A percentile compares a stretch with the other conserved stretches of the same genome.
phyloP scores from a whole-genome alignment of 2,113 vertebrate species.

The Ceyx margarethae region DNA sequence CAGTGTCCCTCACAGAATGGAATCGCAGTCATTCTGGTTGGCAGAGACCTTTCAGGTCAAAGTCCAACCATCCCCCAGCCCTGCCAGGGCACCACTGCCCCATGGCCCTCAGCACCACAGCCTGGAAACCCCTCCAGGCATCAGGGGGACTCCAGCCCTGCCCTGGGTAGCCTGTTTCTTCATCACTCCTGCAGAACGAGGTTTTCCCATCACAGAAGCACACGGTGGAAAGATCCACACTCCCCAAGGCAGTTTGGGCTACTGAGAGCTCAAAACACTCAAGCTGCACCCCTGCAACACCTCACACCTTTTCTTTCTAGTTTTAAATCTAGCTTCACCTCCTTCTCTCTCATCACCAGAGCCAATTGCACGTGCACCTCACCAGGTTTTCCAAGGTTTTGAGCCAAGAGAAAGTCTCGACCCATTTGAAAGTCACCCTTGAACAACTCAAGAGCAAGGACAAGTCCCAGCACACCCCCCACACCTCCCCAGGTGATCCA shows the following conservation, averaged over 20 bases:
- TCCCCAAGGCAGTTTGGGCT: neutral
- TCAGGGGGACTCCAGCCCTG: neutral
- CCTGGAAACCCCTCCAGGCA: neutral
- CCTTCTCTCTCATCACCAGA: neutral
- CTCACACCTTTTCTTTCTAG: neutral
- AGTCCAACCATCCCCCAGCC: neutral
- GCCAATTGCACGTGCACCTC: neutral
- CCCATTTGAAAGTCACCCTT: rapidly evolving
- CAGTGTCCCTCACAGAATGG: neutral
- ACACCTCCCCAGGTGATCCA: neutral
- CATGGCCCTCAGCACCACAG: neutral
- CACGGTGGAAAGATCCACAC: neutral
- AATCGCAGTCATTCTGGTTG: too few species aligned
- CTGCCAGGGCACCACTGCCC: neutral
- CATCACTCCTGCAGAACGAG: neutral
- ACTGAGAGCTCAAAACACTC: neutral
- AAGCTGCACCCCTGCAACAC: neutral
- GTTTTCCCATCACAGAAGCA: neutral
- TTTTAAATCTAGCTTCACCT: neutral
- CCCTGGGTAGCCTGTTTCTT: neutral
- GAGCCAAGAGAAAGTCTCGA: neutral
- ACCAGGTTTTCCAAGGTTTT: neutral
- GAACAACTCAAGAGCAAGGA: neutral
- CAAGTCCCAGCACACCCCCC: neutral
- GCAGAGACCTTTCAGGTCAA: neutral